Percentiles rank a stretch among this genome's conserved stretches.
Conservation (phyloP, 2,113 vertebrate species). For the Calyptomena viridis region DNA sequence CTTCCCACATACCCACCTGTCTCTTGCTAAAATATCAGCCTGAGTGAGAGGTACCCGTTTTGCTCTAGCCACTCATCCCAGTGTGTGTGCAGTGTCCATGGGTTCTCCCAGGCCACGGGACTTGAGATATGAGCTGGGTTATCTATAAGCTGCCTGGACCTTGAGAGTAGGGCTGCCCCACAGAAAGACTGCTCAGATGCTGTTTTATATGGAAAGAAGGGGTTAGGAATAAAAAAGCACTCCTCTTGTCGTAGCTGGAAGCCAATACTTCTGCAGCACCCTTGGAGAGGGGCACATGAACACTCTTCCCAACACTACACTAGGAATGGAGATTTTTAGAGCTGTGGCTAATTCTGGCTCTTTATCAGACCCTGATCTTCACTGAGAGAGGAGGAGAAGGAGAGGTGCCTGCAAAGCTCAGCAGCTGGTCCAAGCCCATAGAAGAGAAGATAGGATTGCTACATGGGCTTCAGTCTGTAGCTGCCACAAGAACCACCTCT, state of each 20-base stretch:
- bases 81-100: rapidly evolving
- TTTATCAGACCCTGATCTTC: background rate
- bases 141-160: rapidly evolving
- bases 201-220: background rate
- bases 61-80: rapidly evolving
- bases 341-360: background rate
- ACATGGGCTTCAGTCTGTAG: background rate
- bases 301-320: rapidly evolving
- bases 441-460: background rate
- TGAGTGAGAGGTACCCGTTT: rapidly evolving
- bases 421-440: background rate
- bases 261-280: too few relatives aligned
- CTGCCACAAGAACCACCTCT: background rate
- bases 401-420: background rate
- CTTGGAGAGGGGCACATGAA: rapidly evolving
- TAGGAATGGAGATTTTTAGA: background rate
- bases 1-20: background rate
- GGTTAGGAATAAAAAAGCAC: background rate
- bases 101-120: background rate
- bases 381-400: background rate
- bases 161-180: background rate
- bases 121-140: rapidly evolving
- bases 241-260: background rate
- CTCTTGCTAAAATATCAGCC: background rate
- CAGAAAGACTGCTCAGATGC: background rate